Evolutionary conservation across 2,113 vertebrate genomes (phyloP).

Genomic region (Tylochromis polylepis): DNA sequence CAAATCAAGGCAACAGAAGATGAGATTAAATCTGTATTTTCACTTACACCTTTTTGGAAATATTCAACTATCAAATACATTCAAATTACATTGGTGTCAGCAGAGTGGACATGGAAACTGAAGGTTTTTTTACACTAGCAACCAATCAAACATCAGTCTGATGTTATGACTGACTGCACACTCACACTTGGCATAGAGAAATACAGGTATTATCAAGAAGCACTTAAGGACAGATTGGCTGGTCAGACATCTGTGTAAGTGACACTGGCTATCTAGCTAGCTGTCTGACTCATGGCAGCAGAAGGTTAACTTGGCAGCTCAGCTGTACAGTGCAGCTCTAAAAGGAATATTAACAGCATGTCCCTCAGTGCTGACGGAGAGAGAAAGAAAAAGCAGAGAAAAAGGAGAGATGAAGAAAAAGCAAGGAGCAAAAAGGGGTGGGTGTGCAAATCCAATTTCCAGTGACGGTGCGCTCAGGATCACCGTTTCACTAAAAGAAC

Average conservation of each 20-base stretch:
- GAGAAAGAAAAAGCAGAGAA: background rate
- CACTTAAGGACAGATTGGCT: constrained; percentile 24
- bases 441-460: constrained; percentile 70
- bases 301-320: constrained; percentile 59
- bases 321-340: constrained; percentile 26
- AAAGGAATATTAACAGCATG: constrained; percentile 68
- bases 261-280: constrained; percentile 29
- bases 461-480: constrained; percentile 70
- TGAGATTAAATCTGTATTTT: background rate
- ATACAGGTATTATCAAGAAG: background rate
- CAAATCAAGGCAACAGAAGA: background rate
- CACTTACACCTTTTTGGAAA: background rate
- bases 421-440: constrained; percentile 27
- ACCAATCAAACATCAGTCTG: background rate
- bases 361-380: constrained; percentile 47
- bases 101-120: background rate
- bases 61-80: background rate
- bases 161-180: background rate
- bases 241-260: constrained; percentile 40
- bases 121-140: background rate
- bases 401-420: constrained; percentile 16
- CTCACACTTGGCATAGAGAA: constrained; percentile 3
- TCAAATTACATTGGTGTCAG: background rate
- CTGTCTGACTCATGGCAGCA: constrained; percentile 31
- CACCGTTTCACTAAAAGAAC: constrained; percentile 66